These are phyloP conservation scores for Leuciscus waleckii DNA, from an alignment of 2,797 vertebrate species.

Conservation along the genomic window DNA sequence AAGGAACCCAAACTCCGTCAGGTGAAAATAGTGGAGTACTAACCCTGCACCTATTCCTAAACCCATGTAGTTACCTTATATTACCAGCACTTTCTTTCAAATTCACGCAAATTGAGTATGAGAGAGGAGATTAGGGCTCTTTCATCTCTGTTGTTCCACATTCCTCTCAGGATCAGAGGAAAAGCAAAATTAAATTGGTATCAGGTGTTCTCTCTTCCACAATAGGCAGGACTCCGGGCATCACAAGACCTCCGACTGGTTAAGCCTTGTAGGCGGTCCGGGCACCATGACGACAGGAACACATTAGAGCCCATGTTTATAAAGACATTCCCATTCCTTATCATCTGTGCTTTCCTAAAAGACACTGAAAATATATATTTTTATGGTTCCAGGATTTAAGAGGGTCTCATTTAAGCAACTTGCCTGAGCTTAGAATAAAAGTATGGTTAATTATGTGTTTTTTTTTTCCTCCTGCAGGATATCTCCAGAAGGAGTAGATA, in stretches of 20 bases:
- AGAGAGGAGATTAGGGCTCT: conserved; percentile 72
- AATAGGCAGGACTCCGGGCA: conserved; percentile 73
- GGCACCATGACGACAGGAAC: conserved; percentile 63
- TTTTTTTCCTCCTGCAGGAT: conserved; percentile 79
- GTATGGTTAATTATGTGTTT: not conserved
- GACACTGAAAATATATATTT: not conserved
- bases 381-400: not conserved
- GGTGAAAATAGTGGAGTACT: too few species aligned
- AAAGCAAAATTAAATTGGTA: conserved; percentile 79
- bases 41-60: too few species aligned
- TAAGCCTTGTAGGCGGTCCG: conserved; percentile 67
- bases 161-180: conserved; percentile 79
- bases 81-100: not conserved
- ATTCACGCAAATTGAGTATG: conserved; percentile 50
- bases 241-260: conserved; percentile 76
- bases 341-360: conserved; percentile 44
- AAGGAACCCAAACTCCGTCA: too few species aligned
- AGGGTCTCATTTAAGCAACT: not conserved
- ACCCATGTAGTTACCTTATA: too few species aligned
- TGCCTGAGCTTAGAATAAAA: not conserved
- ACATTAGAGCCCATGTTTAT: conserved; percentile 59
- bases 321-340: conserved; percentile 66
- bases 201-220: conserved; percentile 66
- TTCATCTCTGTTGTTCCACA: conserved; percentile 77
- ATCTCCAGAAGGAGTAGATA: conserved; percentile 94